These are phyloP conservation scores for Leiothrix lutea DNA, from an alignment of 2,113 vertebrate genomes.

Conservation along the genomic window DNA sequence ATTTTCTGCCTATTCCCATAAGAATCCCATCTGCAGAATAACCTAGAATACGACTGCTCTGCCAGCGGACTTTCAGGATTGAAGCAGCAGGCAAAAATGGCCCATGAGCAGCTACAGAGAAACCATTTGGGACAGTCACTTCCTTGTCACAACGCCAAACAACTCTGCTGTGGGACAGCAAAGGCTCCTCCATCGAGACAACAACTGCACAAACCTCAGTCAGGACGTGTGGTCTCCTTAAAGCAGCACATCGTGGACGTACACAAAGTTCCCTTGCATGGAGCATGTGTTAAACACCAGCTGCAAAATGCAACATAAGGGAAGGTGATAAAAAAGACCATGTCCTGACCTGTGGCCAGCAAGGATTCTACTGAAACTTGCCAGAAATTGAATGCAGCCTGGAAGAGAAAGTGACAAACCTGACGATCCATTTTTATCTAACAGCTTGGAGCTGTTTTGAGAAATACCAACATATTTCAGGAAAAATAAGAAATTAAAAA, in stretches of 20 bases:
- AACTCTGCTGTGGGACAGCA: not conserved
- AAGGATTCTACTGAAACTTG: not conserved
- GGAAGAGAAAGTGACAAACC: not conserved
- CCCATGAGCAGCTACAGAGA: not conserved
- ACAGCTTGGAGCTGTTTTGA: not conserved
- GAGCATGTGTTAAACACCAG: not conserved
- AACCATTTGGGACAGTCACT: not conserved
- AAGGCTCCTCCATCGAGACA: not conserved
- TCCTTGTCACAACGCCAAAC: not conserved
- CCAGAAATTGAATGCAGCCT: not conserved
- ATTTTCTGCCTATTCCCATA: not conserved
- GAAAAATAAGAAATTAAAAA: not conserved
- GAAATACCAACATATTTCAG: not conserved
- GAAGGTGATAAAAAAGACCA: not conserved
- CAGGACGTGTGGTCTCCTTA: not conserved
- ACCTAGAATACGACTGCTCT: not conserved
- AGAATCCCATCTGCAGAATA: constrained; percentile 11
- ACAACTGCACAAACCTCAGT: not conserved
- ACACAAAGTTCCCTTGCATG: not conserved
- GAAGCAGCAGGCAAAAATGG: not conserved
- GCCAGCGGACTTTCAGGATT: not conserved
- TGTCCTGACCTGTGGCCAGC: not conserved
- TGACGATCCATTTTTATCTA: not conserved
- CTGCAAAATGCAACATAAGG: not conserved
- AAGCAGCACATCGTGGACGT: not conserved